Base-by-base conservation (phyloP, 2,797 vertebrate species). In the Uromys caudimaculatus region DNA sequence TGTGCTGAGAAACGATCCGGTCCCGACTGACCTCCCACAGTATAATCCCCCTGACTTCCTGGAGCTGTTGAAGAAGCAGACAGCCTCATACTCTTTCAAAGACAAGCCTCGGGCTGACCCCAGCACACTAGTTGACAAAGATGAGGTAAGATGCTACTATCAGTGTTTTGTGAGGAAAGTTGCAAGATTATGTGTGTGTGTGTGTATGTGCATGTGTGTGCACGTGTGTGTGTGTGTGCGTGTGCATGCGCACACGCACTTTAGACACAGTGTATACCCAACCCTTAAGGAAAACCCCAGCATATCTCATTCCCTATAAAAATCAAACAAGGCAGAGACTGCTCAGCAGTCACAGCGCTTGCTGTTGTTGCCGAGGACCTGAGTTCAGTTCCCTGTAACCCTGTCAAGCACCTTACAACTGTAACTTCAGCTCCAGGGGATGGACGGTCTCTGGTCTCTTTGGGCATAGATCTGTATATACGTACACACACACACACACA, bases 41-140 rank as follows among this genome's bases (percentile, higher is more conserved):
- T 97, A 95, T 9, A 67, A 78, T 44, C 93, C 98, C 97, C 98
- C 92, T 13, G 93, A 98, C 97, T 99, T 98, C 85, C 95, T 98
- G 92, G 98, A 98, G 44, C 92, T 99, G 88, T 52, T 97, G 85
- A 97, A 98, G 83, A 98, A 91, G 97, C 97, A 58, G 17, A 81
- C 27, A 35, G 97, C 97, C 24, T 98, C 95, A 0, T 99, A 97
- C 83, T 98, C 98, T 1, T 99, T 99, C 97, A 99, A 98, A 98
- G 99, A 95, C 90, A 97, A 98, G 69, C 97, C 98, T 0, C 92
- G 98, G 81, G 98, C 98, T 9, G 95, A 98, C 88, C 96, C 97
- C 35, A 91, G 92, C 78, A 97, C 58, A 2, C 97, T 98, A 27
- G 98, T 97, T 50, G 81, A 98, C 95, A 98, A 98, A 95, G 99